These are phyloP conservation scores for Ormyrus nitidulus DNA, from an alignment of 2,888 invertebrate genomes.

Conservation along the genomic window DNA sequence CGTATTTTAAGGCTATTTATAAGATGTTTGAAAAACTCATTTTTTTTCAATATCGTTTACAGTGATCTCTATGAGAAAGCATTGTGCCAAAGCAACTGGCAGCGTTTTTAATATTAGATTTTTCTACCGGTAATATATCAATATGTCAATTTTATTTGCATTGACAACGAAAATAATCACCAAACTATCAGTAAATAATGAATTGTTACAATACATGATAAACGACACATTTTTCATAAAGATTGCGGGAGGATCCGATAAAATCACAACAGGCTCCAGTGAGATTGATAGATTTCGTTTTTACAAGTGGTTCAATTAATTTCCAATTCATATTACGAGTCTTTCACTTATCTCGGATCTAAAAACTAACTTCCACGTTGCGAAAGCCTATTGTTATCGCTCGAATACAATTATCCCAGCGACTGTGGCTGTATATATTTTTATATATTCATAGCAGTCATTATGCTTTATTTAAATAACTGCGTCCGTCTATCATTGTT, in stretches of 20 bases:
- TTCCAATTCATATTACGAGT: constrained; percentile 14
- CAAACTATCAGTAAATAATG: no score
- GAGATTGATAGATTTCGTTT: constrained; percentile 43
- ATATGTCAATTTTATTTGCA: no score
- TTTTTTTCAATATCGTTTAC: no score
- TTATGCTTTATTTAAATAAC: constrained; percentile 7
- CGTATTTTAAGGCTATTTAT: no score
- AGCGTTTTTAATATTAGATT: no score
- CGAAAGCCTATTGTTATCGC: constrained; percentile 37
- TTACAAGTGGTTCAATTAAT: constrained; percentile 29
- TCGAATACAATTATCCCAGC: constrained; percentile 20
- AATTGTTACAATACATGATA: neutral
- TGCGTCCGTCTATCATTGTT: constrained; percentile 20
- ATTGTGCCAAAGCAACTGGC: no score
- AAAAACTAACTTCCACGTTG: constrained; percentile 31
- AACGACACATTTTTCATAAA: constrained; percentile 12
- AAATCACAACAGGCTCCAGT: neutral
- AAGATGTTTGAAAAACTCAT: no score
- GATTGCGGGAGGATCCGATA: neutral
- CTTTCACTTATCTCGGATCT: constrained; percentile 21
- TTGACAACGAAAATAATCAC: no score
- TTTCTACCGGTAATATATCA: no score
- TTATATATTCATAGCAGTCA: neutral
- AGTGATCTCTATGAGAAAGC: no score
- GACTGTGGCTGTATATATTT: neutral